Conservation (phyloP, 2,797 vertebrate genomes). For the Phalanger gymnotis region DNA sequence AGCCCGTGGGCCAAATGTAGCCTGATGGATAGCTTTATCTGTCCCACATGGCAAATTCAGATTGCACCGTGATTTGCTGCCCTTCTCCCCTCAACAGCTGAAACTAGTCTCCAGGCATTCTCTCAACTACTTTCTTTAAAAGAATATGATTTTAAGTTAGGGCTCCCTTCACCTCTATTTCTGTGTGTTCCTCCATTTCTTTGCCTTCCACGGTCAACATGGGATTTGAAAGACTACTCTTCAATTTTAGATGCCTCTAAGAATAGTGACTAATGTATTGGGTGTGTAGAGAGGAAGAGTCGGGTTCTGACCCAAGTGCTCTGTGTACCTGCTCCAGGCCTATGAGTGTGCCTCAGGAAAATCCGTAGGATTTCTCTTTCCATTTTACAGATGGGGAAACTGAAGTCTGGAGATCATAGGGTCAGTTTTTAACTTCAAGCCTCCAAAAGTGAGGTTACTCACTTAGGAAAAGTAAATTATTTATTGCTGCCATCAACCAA, state of each 20-base stretch:
- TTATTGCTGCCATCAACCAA: not conserved
- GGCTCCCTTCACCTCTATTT: constrained; percentile 23
- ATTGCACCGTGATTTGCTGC: constrained; percentile 29
- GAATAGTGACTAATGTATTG: not conserved
- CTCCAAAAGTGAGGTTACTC: not conserved
- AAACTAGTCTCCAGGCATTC: constrained; percentile 33
- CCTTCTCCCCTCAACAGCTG: constrained; percentile 53
- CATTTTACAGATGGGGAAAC: constrained; percentile 14
- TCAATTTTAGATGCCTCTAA: not conserved
- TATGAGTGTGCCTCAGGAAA: not conserved
- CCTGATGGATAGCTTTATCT: constrained; percentile 67
- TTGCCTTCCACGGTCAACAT: constrained; percentile 20
- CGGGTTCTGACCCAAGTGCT: not conserved
- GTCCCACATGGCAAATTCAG: constrained; percentile 64
- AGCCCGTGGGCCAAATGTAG: constrained; percentile 51
- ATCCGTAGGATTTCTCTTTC: not conserved
- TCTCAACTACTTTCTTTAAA: constrained; percentile 9
- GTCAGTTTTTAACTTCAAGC: not conserved
- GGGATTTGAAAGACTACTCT: not conserved
- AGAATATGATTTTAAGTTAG: not conserved
- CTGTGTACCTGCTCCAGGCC: not conserved
- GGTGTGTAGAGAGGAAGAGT: not conserved
- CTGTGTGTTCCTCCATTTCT: constrained; percentile 1
- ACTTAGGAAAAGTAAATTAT: not conserved
- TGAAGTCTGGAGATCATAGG: not conserved